Evolutionary conservation across 2,888 invertebrate species (phyloP), one percentile per base, ranked within the genome.

Genomic region (Lithophane socia): DNA sequence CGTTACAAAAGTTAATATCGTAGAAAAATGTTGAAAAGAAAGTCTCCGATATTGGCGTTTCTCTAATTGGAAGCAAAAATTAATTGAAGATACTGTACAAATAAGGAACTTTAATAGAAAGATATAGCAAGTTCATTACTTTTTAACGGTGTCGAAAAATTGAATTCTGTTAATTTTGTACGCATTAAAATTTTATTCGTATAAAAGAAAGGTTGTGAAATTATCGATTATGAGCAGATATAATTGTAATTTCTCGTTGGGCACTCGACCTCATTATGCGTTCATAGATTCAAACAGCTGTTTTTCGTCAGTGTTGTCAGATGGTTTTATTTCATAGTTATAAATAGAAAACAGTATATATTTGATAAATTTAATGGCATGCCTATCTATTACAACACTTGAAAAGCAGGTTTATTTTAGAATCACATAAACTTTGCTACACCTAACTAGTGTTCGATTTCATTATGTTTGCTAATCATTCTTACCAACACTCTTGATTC

Each of bases 181-280:
- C 61, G 65, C 71, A 84, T 74, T 72, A 49, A 73, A 76, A 67
- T 70, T 54, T 67, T 75, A 70, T 71, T 75, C 60, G 24, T 76
- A 64, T 70, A 64, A 52, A 75, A 84, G 76, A 83, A 79, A 86
- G 76, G 73, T 82, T 78, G 79, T 74, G 84, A 80, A 87, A 87
- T 87, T 77, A 84, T 66, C 37, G 67, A 87, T 81, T 79, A 80
- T 85, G 79, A 75, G 68, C 73, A 72, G 82, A 79, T 73, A 79
- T 80, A 79, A 86, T 84, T 84, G 74, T 84, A 74, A 88, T 86
- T 88, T 78, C 73, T 75, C 68, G 67, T 65, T 79, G 73, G 58
- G 73, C 79, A 83, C 79, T 87, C 78, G 88, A 87, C 87, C 87
- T 80, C 77, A 73, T 86, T 87, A 65, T 67, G 56, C 76, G 81